These are phyloP conservation scores for Helogale parvula DNA, from an alignment of 2,113 vertebrate genomes.

Conservation along the genomic window DNA sequence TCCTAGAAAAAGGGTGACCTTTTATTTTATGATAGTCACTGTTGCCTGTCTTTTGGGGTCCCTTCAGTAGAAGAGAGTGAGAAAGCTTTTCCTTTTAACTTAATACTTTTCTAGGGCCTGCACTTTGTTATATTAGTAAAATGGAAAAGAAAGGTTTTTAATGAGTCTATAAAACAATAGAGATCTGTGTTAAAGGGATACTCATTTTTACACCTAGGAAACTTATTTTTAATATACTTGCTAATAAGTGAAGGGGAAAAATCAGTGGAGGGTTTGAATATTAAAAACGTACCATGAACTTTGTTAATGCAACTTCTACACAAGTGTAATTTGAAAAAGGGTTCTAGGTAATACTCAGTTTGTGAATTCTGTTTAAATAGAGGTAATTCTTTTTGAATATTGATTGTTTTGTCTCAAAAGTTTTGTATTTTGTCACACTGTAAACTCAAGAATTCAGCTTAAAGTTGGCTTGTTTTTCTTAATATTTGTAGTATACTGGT, in stretches of 20 bases:
- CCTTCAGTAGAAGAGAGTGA: constrained; percentile 59
- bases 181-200: constrained; percentile 75
- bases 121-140: constrained; percentile 50
- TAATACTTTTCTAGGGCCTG: constrained; percentile 74
- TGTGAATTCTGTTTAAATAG: not conserved
- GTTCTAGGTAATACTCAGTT: not conserved
- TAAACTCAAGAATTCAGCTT: not conserved
- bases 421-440: not conserved
- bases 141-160: constrained; percentile 76
- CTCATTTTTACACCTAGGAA: constrained; percentile 73
- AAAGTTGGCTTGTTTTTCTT: constrained; percentile 58
- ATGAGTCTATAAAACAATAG: constrained; percentile 82
- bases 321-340: constrained; percentile 29
- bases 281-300: constrained; percentile 57
- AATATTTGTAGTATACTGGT: constrained; percentile 52
- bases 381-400: not conserved
- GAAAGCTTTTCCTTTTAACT: constrained; percentile 72
- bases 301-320: constrained; percentile 25
- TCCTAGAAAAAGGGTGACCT: constrained; percentile 84
- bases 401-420: not conserved
- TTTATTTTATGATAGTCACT: constrained; percentile 82
- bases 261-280: constrained; percentile 60
- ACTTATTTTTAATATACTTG: constrained; percentile 69
- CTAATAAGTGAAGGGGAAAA: constrained; percentile 69
- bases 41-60: constrained; percentile 81